These are phyloP conservation scores for Onthophagus sagittarius DNA, from an alignment of 2,888 invertebrate species.

Conservation along the genomic window DNA sequence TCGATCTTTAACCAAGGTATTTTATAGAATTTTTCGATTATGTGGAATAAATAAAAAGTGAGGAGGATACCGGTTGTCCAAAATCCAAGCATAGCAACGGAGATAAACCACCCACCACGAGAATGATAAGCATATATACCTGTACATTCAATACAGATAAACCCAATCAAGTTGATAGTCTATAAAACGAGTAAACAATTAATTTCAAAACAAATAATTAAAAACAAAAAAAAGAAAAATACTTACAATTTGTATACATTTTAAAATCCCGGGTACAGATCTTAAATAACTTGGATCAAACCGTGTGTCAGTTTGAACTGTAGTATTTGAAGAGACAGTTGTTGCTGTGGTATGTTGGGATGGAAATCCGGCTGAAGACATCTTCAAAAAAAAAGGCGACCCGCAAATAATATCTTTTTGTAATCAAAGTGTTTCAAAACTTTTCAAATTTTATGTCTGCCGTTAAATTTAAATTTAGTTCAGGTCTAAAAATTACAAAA, in stretches of 20 bases:
- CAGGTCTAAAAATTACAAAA: background rate
- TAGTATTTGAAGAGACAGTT: constrained; percentile 62
- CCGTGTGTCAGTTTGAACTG: constrained; percentile 69
- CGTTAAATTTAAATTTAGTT: background rate
- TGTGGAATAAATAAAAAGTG: constrained; percentile 77
- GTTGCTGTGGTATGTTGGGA: constrained; percentile 68
- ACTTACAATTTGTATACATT: constrained; percentile 73
- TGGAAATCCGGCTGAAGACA: constrained; percentile 65
- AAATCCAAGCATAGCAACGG: constrained; percentile 78
- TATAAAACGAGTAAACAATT: constrained; percentile 47
- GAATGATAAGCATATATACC: constrained; percentile 44
- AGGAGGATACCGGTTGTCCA: constrained; percentile 80
- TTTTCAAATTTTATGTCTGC: background rate
- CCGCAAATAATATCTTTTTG: background rate
- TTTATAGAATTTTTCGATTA: constrained; percentile 78
- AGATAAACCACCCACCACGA: constrained; percentile 70
- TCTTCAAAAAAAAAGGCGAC: constrained; percentile 26
- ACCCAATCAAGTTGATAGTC: constrained; percentile 69
- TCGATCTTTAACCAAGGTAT: constrained; percentile 87
- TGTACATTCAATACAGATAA: constrained; percentile 70
- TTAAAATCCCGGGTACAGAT: constrained; percentile 72
- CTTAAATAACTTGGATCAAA: constrained; percentile 69
- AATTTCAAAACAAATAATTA: background rate
- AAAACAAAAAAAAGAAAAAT: constrained; percentile 10
- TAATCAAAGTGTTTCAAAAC: background rate